These are phyloP conservation scores for Falco punctatus DNA, from an alignment of 2,113 vertebrate species.

Conservation along the genomic window DNA sequence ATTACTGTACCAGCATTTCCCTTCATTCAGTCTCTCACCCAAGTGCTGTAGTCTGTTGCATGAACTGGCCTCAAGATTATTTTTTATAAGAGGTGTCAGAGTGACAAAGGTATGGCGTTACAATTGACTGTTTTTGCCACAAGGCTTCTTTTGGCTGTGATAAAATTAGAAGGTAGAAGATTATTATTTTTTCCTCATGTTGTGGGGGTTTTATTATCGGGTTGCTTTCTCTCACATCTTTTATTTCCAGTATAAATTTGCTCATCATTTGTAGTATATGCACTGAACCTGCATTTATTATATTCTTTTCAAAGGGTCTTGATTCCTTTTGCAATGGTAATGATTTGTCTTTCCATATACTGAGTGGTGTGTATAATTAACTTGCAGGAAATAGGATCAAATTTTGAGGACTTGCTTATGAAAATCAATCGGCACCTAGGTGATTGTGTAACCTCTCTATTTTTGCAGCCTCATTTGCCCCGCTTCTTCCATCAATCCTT, in stretches of 20 bases:
- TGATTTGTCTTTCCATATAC: not conserved
- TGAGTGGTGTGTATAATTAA: not conserved
- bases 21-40: not conserved
- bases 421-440: not conserved
- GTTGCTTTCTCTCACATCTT: not conserved
- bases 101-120: not conserved
- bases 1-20: not conserved
- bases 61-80: not conserved
- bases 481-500: not conserved
- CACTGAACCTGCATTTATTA: not conserved
- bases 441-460: not conserved
- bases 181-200: not conserved
- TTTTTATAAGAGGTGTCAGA: not conserved
- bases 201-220: not conserved
- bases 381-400: not conserved
- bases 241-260: not conserved
- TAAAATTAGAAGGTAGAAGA: conserved; percentile 25
- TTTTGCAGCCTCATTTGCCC: not conserved
- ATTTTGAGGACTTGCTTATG: conserved; percentile 6
- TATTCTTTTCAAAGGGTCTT: not conserved
- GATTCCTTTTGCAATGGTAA: not conserved
- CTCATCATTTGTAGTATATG: not conserved
- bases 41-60: not conserved
- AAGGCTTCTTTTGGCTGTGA: not conserved
- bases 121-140: conserved; percentile 17